A percentile compares a stretch with the other conserved stretches of the same genome.
phyloP scores from a whole-genome alignment of 2,797 vertebrate species.

The Macrochelys suwanniensis region DNA sequence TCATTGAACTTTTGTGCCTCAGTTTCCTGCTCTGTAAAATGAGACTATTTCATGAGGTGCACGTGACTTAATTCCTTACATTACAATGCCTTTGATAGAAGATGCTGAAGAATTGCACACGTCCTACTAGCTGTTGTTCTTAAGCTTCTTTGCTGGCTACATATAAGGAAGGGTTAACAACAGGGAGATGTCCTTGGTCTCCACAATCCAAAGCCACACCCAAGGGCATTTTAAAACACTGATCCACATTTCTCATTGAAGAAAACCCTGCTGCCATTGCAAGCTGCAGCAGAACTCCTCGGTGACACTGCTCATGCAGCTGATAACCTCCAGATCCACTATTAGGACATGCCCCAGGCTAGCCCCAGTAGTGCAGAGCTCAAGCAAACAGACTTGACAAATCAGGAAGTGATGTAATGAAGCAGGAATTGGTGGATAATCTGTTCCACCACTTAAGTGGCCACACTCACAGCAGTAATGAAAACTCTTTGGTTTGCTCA shows the following conservation, averaged over 20 bases:
- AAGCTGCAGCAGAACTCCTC: not conserved
- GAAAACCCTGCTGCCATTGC: not conserved
- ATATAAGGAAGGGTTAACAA: not conserved
- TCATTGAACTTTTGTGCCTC: not conserved
- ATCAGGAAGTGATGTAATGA: not conserved
- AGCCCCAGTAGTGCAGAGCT: rapidly evolving
- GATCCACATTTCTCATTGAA: rapidly evolving
- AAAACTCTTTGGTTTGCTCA: not conserved
- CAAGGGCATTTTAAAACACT: not conserved
- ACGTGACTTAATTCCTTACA: not conserved
- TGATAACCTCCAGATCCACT: not conserved
- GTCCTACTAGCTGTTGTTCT: not conserved
- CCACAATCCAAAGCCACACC: not conserved
- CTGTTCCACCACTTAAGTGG: not conserved
- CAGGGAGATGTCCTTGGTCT: rapidly evolving
- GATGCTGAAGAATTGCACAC: rapidly evolving
- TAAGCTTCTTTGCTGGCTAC: rapidly evolving
- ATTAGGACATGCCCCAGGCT: rapidly evolving
- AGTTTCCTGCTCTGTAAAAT: rapidly evolving
- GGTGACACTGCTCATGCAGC: not conserved
- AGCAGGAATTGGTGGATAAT: not conserved
- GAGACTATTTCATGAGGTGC: not conserved
- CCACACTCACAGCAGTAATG: not conserved
- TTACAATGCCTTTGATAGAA: not conserved
- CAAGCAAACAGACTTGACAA: not conserved